Evolutionary conservation across 2,888 invertebrate species (phyloP).

Genomic region (Euspilapteryx auroguttella): DNA sequence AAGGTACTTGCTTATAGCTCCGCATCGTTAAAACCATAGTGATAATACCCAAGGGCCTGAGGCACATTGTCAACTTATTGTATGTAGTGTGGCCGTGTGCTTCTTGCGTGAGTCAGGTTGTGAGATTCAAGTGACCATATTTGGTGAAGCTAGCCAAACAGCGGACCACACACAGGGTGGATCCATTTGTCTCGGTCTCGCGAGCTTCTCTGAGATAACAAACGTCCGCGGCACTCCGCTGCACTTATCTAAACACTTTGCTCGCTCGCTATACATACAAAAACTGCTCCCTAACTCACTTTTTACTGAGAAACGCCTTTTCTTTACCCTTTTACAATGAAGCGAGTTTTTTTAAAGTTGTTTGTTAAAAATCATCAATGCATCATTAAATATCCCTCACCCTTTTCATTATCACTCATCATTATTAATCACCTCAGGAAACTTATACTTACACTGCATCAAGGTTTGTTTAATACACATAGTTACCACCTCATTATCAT

Average conservation of each 20-base stretch:
- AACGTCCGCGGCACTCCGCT: slow-evolving; percentile 43
- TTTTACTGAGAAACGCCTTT: slow-evolving; percentile 51
- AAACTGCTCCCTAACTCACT: slow-evolving; percentile 50
- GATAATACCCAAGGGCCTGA: too few relatives aligned
- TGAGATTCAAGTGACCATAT: too few relatives aligned
- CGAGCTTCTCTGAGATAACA: slow-evolving; percentile 50
- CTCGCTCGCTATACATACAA: slow-evolving; percentile 41
- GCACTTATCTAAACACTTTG: slow-evolving; percentile 61
- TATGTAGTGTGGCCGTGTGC: slow-evolving; percentile 11
- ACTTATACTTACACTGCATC: too few relatives aligned
- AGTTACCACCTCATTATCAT: too few relatives aligned
- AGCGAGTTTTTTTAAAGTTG: slow-evolving; percentile 42
- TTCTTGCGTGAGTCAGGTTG: slow-evolving; percentile 17
- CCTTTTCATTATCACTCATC: too few relatives aligned
- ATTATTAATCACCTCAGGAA: too few relatives aligned
- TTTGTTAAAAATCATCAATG: too few relatives aligned
- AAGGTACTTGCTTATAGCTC: too few relatives aligned
- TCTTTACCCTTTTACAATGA: slow-evolving; percentile 43
- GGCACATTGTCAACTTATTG: slow-evolving; percentile 7
- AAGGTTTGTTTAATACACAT: too few relatives aligned
- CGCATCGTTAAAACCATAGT: too few relatives aligned
- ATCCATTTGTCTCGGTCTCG: slow-evolving; percentile 45
- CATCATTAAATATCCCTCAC: too few relatives aligned
- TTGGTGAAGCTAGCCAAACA: slow-evolving; percentile 28
- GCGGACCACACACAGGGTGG: slow-evolving; percentile 53